Base-by-base conservation (phyloP, 2,113 vertebrate genomes). In the Menidia beryllina region DNA sequence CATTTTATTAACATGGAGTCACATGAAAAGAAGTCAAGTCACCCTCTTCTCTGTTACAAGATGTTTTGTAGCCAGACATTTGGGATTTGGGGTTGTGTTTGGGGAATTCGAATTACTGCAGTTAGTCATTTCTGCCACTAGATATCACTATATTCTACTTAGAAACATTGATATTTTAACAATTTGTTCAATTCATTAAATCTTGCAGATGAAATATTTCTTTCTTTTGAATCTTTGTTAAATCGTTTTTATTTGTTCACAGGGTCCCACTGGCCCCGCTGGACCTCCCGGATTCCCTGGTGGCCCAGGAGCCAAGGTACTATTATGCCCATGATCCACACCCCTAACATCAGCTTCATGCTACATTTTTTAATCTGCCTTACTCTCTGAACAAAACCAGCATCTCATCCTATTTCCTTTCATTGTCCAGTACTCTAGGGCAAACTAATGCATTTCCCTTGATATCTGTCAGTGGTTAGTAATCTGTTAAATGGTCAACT, bases 281-380 rank as follows among this genome's bases (percentile, higher is more conserved):
- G 97, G 98, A 84, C 94, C 97, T 64, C 94, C 97, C 39, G 98
- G 98, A 72, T 99, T 99, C 95, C 98, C 98, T 0, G 98, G 98
- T 80, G 96, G 96, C 89, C 96, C 95, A 61, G 98, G 98, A 93
- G 67, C 96, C 72, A 99, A 99, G 97, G 97, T 99, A 93, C 84
- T 82, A 52, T 13, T 5, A 38, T 2, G 2, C 2, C 17, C 7
- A 21, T 20, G 2, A 23, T 59, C 11, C 4, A 14, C 7, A 10
- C 0, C 7, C 38, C 3, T 17, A 21, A 71, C 52, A 21, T 20
- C 1, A 3, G 5, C 11, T n/a, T n/a, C 7, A 48, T 59, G 4
- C 26, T 64, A 14, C 24, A 53, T 59, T 21, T 6, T 13, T 4
- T 21, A 21, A 4, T n/a, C 19, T 54, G n/a, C 14, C 38, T n/a